Conservation (phyloP, 2,888 invertebrate genomes). For the Caenorhabditis macrosperma region DNA sequence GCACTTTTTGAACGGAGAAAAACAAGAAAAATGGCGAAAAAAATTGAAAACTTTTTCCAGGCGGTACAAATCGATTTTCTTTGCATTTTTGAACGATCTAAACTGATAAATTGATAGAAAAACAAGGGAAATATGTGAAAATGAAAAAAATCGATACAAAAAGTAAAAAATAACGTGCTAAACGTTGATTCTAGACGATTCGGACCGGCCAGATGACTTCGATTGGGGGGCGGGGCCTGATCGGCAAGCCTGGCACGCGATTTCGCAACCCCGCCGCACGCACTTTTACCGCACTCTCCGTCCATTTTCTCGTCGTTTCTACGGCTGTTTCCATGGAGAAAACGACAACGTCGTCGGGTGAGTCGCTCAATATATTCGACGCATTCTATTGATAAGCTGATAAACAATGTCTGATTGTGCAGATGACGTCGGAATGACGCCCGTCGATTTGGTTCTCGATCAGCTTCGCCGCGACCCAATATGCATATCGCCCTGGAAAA, state of each 20-base stretch:
- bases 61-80: no score
- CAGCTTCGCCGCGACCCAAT: constrained; percentile 8
- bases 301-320: background rate
- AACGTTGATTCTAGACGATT: background rate
- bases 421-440: constrained; percentile 9
- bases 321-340: background rate
- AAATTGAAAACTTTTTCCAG: no score
- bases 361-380: no score
- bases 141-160: background rate
- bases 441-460: constrained; percentile 4
- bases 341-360: background rate
- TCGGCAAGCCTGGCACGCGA: constrained; percentile 4
- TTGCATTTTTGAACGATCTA: no score
- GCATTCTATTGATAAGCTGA: background rate
- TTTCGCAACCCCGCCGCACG: constrained; percentile 33
- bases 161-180: background rate
- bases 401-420: background rate
- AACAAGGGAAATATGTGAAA: no score
- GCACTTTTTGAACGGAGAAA: no score
- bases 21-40: background rate
- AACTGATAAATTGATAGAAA: no score
- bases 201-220: background rate
- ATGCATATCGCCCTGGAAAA: constrained; percentile 27
- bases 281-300: background rate
- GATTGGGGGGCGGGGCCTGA: constrained; percentile 11